These are phyloP conservation scores for Eudemis profundana DNA, from an alignment of 2,888 invertebrate species.

Conservation along the genomic window DNA sequence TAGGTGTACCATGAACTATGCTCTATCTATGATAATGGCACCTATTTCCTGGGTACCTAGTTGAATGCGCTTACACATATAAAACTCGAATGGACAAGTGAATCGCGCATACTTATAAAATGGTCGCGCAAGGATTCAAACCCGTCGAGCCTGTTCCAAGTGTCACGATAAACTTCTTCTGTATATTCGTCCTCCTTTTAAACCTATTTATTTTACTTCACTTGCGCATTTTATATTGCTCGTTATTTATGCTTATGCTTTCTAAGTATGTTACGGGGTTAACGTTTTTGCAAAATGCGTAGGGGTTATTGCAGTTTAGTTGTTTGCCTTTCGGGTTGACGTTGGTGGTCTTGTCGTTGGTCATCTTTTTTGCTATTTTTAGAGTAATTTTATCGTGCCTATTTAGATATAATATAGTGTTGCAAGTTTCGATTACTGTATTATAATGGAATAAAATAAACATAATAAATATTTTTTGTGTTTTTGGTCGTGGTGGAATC, in stretches of 20 bases:
- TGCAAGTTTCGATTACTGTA: too few species aligned
- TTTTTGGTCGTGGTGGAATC: too few species aligned
- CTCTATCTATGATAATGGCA: slow-evolving; percentile 8
- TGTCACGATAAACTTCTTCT: slow-evolving; percentile 47
- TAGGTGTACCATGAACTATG: too few species aligned
- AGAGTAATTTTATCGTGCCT: too few species aligned
- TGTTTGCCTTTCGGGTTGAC: slow-evolving; percentile 9
- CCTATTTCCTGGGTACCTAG: not conserved
- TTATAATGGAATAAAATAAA: too few species aligned
- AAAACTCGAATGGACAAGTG: slow-evolving; percentile 7
- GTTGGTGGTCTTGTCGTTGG: slow-evolving; percentile 9
- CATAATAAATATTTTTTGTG: too few species aligned
- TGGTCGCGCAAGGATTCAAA: slow-evolving; percentile 50
- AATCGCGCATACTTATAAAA: slow-evolving; percentile 38
- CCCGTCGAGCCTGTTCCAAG: slow-evolving; percentile 54
- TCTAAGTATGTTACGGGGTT: slow-evolving; percentile 40
- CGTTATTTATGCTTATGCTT: slow-evolving; percentile 40
- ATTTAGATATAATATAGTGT: too few species aligned
- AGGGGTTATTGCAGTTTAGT: slow-evolving; percentile 26
- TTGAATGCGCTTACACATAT: not conserved
- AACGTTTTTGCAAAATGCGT: slow-evolving; percentile 40
- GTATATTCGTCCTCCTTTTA: slow-evolving; percentile 42
- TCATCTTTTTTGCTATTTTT: too few species aligned
- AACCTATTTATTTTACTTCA: slow-evolving; percentile 42
- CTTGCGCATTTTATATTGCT: slow-evolving; percentile 36